Base-by-base conservation (phyloP, 2,888 invertebrate species). In the Synergus gifuensis region DNA sequence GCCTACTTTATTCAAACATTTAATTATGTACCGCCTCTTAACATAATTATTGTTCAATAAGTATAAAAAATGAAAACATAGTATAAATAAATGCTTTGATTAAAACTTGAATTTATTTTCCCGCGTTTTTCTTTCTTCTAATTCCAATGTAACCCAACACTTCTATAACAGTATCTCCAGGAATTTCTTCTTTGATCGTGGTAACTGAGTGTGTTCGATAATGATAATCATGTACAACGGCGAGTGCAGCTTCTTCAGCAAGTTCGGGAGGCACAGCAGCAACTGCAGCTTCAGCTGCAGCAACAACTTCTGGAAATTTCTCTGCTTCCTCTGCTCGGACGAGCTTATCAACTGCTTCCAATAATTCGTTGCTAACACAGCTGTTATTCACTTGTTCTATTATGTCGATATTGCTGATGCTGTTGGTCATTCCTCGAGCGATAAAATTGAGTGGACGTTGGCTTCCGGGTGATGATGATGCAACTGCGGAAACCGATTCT, bases 131-230 rank as follows among this genome's bases (percentile, higher is more conserved):
- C 0, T 92, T 93, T 84, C 91, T 91, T 7, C 93, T 93, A 16
- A 93, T 88, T 5, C 93, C 93, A 46, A 93, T 90, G 84, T 93
- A 93, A 8, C 93, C 93, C n/a, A 93, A 84, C 54, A 93, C 92
- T 86, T 93, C 93, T 78, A 93, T 91, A 0, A 93, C 90, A 83
- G 90, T 90, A 5, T 88, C 86, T 0, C 93, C 93, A 9, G 89
- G 87, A 8, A 93, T 82, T 62, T 90, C 88, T 79, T 92, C 90
- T 36, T 87, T 87, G 42, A 92, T 88, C 9, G 92, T 88, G 60
- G 86, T 88, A 4, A 90, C 89, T 42, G 92, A 85, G 81, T 92
- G 90, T 4, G 89, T 88, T 77, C 90, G 22, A 22, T 22, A 22
- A 22, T 22, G 88, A 79, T 89, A 91, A 36, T 87, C 86, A 79